A percentile compares a stretch with the other conserved stretches of the same genome.
phyloP scores from a whole-genome alignment of 2,113 vertebrate genomes.

The Ciconia boyciana region DNA sequence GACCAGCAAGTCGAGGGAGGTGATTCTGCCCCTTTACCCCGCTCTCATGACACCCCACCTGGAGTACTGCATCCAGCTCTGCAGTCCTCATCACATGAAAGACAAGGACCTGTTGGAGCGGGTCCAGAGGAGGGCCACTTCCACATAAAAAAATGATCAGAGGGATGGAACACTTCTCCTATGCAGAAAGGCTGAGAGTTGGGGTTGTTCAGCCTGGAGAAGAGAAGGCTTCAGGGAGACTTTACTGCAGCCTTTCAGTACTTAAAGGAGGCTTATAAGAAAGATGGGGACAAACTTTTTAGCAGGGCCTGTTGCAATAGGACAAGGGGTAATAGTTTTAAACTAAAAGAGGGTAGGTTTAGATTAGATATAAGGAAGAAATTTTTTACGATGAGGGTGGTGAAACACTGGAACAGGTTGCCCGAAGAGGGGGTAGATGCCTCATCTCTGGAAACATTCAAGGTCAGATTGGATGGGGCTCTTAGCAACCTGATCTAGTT shows the following conservation, averaged over 20 bases:
- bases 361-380: not conserved
- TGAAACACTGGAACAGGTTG: not conserved
- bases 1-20: not conserved
- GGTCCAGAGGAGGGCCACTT: not conserved
- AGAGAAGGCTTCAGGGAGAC: not conserved
- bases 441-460: not conserved
- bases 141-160: not conserved
- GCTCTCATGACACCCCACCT: not conserved
- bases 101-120: not conserved
- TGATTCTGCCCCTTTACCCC: not conserved
- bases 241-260: not conserved
- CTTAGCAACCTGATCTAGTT: not conserved
- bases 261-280: not conserved
- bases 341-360: not conserved
- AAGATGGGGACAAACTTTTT: not conserved
- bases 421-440: not conserved
- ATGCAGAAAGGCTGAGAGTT: not conserved
- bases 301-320: not conserved
- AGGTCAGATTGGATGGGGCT: not conserved
- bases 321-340: not conserved
- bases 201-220: not conserved
- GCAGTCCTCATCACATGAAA: not conserved
- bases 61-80: not conserved
- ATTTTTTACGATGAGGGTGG: not conserved
- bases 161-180: not conserved